A percentile compares a stretch with the other conserved stretches of the same genome.
phyloP scores from a whole-genome alignment of 2,113 vertebrate species.

The Plotosus lineatus region DNA sequence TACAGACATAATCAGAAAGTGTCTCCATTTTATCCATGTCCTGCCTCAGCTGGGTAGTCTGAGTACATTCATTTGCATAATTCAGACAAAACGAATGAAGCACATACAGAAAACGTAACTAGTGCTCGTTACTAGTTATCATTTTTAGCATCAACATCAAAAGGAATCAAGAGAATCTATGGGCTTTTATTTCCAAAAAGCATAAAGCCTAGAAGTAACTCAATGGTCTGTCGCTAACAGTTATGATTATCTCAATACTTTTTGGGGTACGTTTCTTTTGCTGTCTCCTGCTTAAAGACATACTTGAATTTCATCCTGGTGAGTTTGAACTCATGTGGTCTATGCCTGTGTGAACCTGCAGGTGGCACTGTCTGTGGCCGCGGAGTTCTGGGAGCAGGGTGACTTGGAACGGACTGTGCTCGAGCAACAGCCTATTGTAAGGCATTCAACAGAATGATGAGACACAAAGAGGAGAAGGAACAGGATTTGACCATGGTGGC shows the following conservation, averaged over 20 bases:
- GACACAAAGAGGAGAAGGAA: slow-evolving; percentile 14
- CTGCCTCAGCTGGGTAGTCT: not conserved
- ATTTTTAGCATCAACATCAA: not conserved
- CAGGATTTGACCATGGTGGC: slow-evolving; percentile 23
- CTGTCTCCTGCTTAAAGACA: not conserved
- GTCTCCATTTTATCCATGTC: not conserved
- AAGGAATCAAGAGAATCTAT: not conserved
- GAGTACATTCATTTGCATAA: not conserved
- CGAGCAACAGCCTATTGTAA: slow-evolving; percentile 78
- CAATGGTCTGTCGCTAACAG: not conserved
- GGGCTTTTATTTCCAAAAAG: not conserved
- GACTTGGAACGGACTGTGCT: slow-evolving; percentile 78
- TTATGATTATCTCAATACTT: not conserved
- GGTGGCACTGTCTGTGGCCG: slow-evolving; percentile 78
- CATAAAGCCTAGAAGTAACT: not conserved
- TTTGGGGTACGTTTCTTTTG: not conserved
- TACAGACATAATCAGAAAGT: not conserved
- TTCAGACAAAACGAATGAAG: not conserved
- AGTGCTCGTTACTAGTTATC: not conserved
- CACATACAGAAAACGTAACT: not conserved
- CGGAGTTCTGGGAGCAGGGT: slow-evolving; percentile 83
- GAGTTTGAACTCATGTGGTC: not conserved
- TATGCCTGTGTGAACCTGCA: slow-evolving; percentile 48
- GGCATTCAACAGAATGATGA: slow-evolving; percentile 41
- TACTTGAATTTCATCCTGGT: not conserved